Evolutionary conservation across 1,140 invertebrate genomes (phyloP), one percentile per base, ranked within the genome.

Genomic region (Drosophila nikananu): DNA sequence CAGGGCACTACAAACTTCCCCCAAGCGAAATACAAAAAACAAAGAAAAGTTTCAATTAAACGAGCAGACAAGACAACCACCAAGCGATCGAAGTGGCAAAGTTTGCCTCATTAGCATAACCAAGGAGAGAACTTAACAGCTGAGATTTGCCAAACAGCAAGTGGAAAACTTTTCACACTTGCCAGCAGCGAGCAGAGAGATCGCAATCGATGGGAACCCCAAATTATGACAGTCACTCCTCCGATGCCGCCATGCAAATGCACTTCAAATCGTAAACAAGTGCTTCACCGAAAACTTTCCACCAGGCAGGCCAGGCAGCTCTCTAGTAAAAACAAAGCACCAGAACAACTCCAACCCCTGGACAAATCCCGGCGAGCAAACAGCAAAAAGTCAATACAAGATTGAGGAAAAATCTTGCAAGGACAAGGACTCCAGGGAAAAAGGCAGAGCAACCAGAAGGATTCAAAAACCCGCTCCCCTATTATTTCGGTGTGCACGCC

Each of bases 241-340:
- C 37, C 52, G n/a, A n/a, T n/a, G 27, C 21, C 52, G 27, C 52
- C 44, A 30, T n/a, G 64, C 55, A 82, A 73, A 80, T 77, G 64
- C 84, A 89, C 84, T 87, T 89, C 73, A 87, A 84, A 89, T 84
- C 73, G 77, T 89, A 89, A 89, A 90, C 84, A 89, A 89, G 84
- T 89, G 86, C 84, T 89, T 83, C 67, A 82, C 41, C 15, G n/a
- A 65, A 68, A 89, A 83, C 62, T 89, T 89, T 76, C 59, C 58
- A 78, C 65, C 51, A 37, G 66, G 66, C 70, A 27, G 58, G 21
- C 23, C 66, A 62, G 59, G 21, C 32, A 64, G 32, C 41, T 51
- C 61, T 73, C 64, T 37, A n/a, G n/a, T n/a, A 68, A 86, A 76
- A 82, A 86, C 83, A 87, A 83, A 77, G 80, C 76, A 39, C 41